These are phyloP conservation scores for Threskiornis aethiopicus DNA, from an alignment of 2,797 vertebrate species.

Conservation along the genomic window DNA sequence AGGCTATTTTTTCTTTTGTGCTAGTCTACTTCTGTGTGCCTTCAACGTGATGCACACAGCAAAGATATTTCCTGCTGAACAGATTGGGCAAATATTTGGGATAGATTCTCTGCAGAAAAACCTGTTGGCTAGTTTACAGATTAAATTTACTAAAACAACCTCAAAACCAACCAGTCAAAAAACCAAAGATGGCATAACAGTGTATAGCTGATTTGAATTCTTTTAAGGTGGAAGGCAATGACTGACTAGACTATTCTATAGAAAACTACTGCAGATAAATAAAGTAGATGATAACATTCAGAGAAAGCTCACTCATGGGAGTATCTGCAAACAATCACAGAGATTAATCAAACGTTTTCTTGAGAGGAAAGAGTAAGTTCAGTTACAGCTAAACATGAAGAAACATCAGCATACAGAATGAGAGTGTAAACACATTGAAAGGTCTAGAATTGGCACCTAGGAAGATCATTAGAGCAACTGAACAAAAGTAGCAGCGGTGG, in stretches of 20 bases:
- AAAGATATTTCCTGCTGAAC: background rate
- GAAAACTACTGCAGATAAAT: background rate
- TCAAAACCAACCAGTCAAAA: background rate
- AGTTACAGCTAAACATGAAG: background rate
- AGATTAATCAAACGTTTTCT: background rate
- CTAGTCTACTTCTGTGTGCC: background rate
- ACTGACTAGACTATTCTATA: background rate
- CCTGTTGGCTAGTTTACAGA: background rate
- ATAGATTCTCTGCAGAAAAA: background rate
- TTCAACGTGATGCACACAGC: background rate
- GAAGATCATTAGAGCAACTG: background rate
- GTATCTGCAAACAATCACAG: background rate
- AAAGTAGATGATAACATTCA: background rate
- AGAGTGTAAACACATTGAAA: background rate
- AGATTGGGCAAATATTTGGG: background rate
- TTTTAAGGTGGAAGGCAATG: background rate
- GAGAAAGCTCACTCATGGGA: background rate
- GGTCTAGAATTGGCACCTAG: background rate
- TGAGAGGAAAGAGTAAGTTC: background rate
- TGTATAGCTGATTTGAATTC: background rate
- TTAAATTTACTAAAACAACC: background rate
- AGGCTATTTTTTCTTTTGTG: background rate
- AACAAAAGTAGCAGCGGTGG: background rate
- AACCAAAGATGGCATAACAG: background rate
- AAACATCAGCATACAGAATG: background rate